These are phyloP conservation scores for Malthinus flaveolus DNA, from an alignment of 2,888 invertebrate species.

Conservation along the genomic window DNA sequence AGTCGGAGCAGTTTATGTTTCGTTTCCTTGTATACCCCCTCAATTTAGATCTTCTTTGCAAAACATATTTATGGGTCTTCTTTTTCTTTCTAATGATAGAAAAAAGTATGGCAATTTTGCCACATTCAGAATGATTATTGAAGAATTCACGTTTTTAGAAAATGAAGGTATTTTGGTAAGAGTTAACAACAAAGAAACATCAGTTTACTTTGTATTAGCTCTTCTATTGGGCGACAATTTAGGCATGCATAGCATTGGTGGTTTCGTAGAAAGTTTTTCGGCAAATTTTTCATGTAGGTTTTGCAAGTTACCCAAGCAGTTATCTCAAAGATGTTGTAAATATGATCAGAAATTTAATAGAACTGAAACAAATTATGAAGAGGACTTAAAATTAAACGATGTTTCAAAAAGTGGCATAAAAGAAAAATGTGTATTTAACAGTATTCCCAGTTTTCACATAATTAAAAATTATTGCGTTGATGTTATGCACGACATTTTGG, in stretches of 20 bases:
- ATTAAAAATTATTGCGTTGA: constrained; percentile 31
- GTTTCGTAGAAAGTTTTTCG: constrained; percentile 31
- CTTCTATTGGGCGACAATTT: constrained; percentile 34
- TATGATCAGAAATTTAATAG: neutral
- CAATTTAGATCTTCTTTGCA: constrained; percentile 18
- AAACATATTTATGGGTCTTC: constrained; percentile 35
- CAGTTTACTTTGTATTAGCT: constrained; percentile 31
- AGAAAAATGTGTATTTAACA: constrained; percentile 12
- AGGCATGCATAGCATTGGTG: constrained; percentile 30
- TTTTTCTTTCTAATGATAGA: constrained; percentile 34
- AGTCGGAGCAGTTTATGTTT: constrained; percentile 33
- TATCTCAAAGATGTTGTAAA: neutral
- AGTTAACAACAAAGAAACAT: constrained; percentile 6
- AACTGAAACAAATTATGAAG: neutral
- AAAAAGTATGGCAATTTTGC: constrained; percentile 36
- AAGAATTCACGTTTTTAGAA: constrained; percentile 35
- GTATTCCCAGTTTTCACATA: constrained; percentile 18
- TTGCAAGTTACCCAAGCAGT: constrained; percentile 15
- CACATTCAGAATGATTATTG: constrained; percentile 34
- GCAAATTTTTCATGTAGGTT: constrained; percentile 31
- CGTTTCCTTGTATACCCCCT: constrained; percentile 28
- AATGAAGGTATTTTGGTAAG: constrained; percentile 25
- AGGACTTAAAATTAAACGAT: neutral
- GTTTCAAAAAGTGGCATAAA: constrained; percentile 8
- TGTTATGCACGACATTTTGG: constrained; percentile 31